Percentiles rank a stretch among this genome's conserved stretches.
Evolutionary conservation across 1,140 invertebrate genomes (phyloP).

Genomic region (Pseudomyrmex gracilis): DNA sequence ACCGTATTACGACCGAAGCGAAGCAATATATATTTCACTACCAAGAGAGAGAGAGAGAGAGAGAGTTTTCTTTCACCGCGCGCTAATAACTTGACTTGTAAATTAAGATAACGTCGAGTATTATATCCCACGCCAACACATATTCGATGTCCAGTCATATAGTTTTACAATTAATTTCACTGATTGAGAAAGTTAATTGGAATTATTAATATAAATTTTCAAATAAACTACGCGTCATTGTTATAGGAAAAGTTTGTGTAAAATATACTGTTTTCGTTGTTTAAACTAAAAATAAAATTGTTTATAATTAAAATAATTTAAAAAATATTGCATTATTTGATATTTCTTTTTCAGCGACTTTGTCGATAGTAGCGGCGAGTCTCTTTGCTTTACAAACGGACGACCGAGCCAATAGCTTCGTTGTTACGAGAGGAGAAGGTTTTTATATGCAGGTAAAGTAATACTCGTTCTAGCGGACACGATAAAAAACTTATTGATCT

Average conservation of each 20-base stretch:
- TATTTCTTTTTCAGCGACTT: conserved; percentile 88
- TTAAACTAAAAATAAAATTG: too few relatives aligned
- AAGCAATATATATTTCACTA: conserved; percentile 67
- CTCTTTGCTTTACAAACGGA: conserved; percentile 94
- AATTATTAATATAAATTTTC: neutral
- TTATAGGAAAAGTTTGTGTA: too few relatives aligned
- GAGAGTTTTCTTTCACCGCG: neutral
- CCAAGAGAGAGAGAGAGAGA: neutral
- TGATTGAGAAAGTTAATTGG: neutral
- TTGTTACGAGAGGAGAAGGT: conserved; percentile 90
- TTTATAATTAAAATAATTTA: neutral
- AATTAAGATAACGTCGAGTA: neutral
- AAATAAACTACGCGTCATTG: too few relatives aligned
- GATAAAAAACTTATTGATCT: neutral
- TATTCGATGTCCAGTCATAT: neutral
- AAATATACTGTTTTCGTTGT: too few relatives aligned
- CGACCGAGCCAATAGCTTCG: conserved; percentile 90
- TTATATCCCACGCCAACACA: neutral
- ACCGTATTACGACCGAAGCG: conserved; percentile 72
- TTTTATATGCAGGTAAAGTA: conserved; percentile 93
- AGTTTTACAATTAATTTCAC: neutral
- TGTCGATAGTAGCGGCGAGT: conserved; percentile 91
- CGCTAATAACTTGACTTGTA: conserved; percentile 43
- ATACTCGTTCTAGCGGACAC: neutral
- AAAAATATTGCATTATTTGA: conserved; percentile 13